These are phyloP conservation scores for Argynnis bischoffii DNA, from an alignment of 2,888 invertebrate genomes.

Conservation along the genomic window DNA sequence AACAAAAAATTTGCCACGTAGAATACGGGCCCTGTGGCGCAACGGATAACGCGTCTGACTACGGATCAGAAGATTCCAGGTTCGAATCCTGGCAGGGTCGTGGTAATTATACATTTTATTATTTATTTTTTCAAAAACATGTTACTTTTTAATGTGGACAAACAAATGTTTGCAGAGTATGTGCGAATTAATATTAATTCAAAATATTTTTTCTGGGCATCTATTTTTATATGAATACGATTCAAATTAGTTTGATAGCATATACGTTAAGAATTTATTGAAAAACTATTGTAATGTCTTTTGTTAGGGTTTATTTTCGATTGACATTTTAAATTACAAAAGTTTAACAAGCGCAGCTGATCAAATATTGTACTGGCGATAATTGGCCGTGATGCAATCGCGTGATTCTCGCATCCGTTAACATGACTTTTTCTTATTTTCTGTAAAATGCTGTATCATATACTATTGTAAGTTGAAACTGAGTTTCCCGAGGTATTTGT, in stretches of 20 bases:
- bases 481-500: too few relatives aligned
- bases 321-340: conserved; percentile 41
- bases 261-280: conserved; percentile 14
- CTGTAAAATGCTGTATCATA: conserved; percentile 10
- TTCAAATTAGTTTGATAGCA: conserved; percentile 48
- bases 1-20: conserved; percentile 1
- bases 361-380: conserved; percentile 80
- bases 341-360: conserved; percentile 74
- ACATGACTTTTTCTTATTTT: conserved; percentile 40
- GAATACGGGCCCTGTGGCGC: conserved; percentile 82
- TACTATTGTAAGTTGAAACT: background rate
- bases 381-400: conserved; percentile 80
- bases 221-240: conserved; percentile 49
- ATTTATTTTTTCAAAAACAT: conserved; percentile 37
- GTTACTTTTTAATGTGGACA: conserved; percentile 63
- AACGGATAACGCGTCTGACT: conserved; percentile 88
- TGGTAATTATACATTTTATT: conserved; percentile 34
- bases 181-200: conserved; percentile 51
- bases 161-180: conserved; percentile 66
- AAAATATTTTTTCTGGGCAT: conserved; percentile 45
- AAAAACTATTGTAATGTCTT: conserved; percentile 42
- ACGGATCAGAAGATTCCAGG: conserved; percentile 87
- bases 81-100: conserved; percentile 86
- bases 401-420: conserved; percentile 62
- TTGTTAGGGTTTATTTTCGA: conserved; percentile 41